Base-by-base conservation (phyloP, 2,888 invertebrate species). In the Hirtodrosophila trivittata region DNA sequence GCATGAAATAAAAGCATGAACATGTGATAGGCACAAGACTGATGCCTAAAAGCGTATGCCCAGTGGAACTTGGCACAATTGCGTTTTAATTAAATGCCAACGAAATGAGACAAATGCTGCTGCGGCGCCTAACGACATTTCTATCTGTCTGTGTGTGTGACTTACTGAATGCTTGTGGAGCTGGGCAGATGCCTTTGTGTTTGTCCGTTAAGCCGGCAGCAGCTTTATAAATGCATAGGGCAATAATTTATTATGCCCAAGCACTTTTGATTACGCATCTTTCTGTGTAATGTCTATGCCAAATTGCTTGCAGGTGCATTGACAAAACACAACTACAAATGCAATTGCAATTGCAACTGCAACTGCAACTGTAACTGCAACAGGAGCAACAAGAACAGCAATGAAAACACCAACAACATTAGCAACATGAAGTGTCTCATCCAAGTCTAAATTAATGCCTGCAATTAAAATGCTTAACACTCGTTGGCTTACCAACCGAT, bases 381-480 rank as follows among this genome's bases (percentile, higher is more conserved):
- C 25, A 25, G 9, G 7, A 18, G 21, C 42, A 46, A 56, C 26
- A 41, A 47, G 41, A 41, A 37, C 9, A 25, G 9, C 32, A 18
- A 13, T n/a, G 18, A 13, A 9, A 47, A 13, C 33, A 51, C 26
- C 37, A 47, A 25, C 14, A 57, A n/a, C 14, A 16, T 3, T 7
- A 4, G 12, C 10, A 28, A 16, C 42, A 30, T 30, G 13, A 47
- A 56, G 58, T 77, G 62, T 30, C 55, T n/a, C 45, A 66, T 49
- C 45, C 67, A 66, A 54, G 72, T 72, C 67, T 47, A 63, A 80
- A 77, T 80, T 74, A 83, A 80, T 80, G 84, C 81, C 84, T 35
- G 75, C 84, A 72, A 80, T 80, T 78, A 78, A 78, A 78, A 77
- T 77, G 84, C 71, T 80, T 74, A 80, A 76, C 84, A 78, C 83